A percentile compares a stretch with the other conserved stretches of the same genome.
phyloP scores from a whole-genome alignment of 2,797 vertebrate species.

The Columba guinea region DNA sequence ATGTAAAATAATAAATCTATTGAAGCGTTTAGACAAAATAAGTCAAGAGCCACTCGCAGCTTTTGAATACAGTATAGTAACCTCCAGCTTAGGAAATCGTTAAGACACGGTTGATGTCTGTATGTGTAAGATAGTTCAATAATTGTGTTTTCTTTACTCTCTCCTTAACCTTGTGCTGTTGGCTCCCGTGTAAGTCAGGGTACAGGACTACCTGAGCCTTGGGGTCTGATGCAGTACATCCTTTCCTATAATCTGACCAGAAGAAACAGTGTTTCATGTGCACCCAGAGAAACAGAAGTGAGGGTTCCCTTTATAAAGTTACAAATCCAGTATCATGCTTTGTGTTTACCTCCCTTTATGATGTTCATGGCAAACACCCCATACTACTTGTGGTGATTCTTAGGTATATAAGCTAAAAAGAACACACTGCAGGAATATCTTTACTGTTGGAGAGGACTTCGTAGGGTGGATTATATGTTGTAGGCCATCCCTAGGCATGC shows the following conservation, averaged over 20 bases:
- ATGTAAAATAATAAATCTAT: neutral
- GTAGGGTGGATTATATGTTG: neutral
- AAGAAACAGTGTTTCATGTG: neutral
- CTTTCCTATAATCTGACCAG: neutral
- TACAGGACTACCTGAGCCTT: neutral
- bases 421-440: neutral
- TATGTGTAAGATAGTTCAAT: neutral
- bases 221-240: neutral
- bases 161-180: neutral
- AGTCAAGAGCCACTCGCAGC: neutral
- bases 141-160: neutral
- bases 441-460: neutral
- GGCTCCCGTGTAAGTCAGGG: neutral
- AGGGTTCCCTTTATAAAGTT: neutral
- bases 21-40: neutral
- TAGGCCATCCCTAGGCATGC: neutral
- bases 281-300: neutral
- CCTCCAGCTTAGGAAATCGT: neutral
- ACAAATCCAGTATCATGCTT: neutral
- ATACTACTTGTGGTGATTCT: neutral
- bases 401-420: neutral
- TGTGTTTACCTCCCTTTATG: neutral
- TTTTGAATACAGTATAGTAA: neutral
- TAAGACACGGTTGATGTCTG: neutral
- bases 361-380: neutral